Conservation (phyloP, 2,888 invertebrate species). For the Heteromyza rotundicornis region DNA sequence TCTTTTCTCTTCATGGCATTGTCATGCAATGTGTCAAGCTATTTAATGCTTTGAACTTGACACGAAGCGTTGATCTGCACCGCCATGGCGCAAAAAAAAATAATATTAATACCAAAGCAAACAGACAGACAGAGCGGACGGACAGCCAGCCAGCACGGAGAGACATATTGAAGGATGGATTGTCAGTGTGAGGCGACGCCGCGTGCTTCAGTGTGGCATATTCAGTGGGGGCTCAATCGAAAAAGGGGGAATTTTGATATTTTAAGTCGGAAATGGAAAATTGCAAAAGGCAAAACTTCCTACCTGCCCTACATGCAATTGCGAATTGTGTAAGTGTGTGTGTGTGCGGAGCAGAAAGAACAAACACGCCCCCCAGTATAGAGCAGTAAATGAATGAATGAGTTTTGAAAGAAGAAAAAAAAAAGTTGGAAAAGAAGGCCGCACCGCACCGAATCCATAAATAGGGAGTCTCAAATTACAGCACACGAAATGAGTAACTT, state of each 20-base stretch:
- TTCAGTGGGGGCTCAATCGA: constrained; percentile 4
- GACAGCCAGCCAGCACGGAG: not conserved
- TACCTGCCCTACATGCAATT: not conserved
- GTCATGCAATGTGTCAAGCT: constrained; percentile 33
- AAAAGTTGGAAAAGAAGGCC: constrained; percentile 12
- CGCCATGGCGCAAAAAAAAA: not conserved
- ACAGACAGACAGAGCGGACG: not conserved
- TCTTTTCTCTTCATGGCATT: constrained; percentile 6
- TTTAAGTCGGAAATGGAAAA: constrained; percentile 9
- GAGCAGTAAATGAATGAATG: not conserved
- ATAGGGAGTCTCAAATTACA: constrained; percentile 37
- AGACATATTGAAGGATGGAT: not conserved
- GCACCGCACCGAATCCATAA: constrained; percentile 31
- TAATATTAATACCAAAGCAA: too few relatives aligned
- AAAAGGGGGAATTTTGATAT: constrained; percentile 7
- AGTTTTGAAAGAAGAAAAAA: not conserved
- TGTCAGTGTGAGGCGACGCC: too few relatives aligned
- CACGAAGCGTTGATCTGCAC: constrained; percentile 20
- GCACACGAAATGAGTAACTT: too few relatives aligned
- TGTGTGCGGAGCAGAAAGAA: constrained; percentile 11
- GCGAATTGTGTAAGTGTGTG: too few relatives aligned
- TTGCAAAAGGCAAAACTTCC: constrained; percentile 10
- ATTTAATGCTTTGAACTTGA: constrained; percentile 33
- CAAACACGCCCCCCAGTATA: constrained; percentile 12
- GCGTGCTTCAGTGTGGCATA: constrained; percentile 7